A percentile compares a stretch with the other conserved stretches of the same genome.
Conservation (phyloP, 1,140 invertebrate species). For the Cyclargus thomasi region DNA sequence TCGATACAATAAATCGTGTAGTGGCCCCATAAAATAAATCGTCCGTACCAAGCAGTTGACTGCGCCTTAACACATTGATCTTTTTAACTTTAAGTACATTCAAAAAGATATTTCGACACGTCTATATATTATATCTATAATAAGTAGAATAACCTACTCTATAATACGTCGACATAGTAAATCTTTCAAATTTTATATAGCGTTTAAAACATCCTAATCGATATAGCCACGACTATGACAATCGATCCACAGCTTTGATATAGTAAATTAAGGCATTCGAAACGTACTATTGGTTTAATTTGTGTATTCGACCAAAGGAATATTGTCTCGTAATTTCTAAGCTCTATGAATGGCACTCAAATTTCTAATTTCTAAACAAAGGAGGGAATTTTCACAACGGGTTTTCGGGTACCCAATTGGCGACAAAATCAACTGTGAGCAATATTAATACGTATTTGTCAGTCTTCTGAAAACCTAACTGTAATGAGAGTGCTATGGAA, state of each 20-base stretch:
- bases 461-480: slow-evolving; percentile 66
- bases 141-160: slow-evolving; percentile 57
- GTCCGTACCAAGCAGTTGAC: slow-evolving; percentile 46
- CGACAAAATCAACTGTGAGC: slow-evolving; percentile 41
- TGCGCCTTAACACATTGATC: slow-evolving; percentile 38
- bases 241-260: not conserved
- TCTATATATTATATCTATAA: slow-evolving; percentile 42
- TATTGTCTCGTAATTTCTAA: slow-evolving; percentile 66
- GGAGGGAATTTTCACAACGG: slow-evolving; percentile 68
- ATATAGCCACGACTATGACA: slow-evolving; percentile 7
- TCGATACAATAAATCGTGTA: slow-evolving; percentile 39
- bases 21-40: slow-evolving; percentile 59
- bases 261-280: slow-evolving; percentile 25
- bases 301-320: slow-evolving; percentile 33
- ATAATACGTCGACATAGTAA: slow-evolving; percentile 65
- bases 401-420: slow-evolving; percentile 22
- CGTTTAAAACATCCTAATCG: slow-evolving; percentile 32
- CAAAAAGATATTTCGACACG: slow-evolving; percentile 41
- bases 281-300: slow-evolving; percentile 25
- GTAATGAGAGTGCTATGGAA: slow-evolving; percentile 59
- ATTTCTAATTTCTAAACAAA: slow-evolving; percentile 39
- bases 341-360: slow-evolving; percentile 67
- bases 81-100: slow-evolving; percentile 63
- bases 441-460: slow-evolving; percentile 64
- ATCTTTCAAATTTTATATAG: slow-evolving; percentile 65